phyloP scores from a whole-genome alignment of 2,888 invertebrate genomes.

The Strigamia maritima region DNA sequence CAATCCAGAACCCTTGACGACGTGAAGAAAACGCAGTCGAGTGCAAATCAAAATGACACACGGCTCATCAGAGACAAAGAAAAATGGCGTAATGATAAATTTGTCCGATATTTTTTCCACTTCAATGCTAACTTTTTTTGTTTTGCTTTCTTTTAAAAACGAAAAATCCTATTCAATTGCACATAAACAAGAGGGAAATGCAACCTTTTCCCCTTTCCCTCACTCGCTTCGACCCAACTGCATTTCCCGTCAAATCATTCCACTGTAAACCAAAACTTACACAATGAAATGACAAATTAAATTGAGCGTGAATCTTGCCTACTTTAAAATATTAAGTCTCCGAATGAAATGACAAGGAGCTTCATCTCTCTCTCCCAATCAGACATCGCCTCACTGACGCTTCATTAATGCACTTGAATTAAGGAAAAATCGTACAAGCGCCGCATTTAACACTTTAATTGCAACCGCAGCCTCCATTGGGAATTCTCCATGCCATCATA shows the following conservation, averaged over 20 bases:
- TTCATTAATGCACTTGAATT: constrained; percentile 17
- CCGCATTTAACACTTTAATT: constrained; percentile 19
- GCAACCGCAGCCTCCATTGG: constrained; percentile 13
- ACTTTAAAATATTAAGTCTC: constrained; percentile 23
- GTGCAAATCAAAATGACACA: constrained; percentile 10
- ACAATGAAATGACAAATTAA: constrained; percentile 23
- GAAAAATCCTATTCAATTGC: neutral
- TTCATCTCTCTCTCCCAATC: constrained; percentile 11
- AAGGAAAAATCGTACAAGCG: constrained; percentile 18
- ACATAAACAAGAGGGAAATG: neutral
- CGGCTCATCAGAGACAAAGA: constrained; percentile 19
- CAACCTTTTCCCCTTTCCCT: neutral
- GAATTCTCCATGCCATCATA: neutral
- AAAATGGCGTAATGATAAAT: constrained; percentile 15
- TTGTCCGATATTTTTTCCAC: neutral
- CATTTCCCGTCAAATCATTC: neutral
- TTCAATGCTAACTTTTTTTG: neutral
- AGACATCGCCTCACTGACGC: constrained; percentile 23
- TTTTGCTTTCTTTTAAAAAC: neutral
- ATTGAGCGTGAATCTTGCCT: constrained; percentile 19
- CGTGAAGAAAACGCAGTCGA: constrained; percentile 6
- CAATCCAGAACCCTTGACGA: constrained; percentile 8
- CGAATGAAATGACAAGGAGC: constrained; percentile 19
- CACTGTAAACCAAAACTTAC: neutral
- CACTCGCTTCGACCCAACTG: neutral